Evolutionary conservation across 1,140 invertebrate species (phyloP).

Genomic region (Panulirus ornatus): DNA sequence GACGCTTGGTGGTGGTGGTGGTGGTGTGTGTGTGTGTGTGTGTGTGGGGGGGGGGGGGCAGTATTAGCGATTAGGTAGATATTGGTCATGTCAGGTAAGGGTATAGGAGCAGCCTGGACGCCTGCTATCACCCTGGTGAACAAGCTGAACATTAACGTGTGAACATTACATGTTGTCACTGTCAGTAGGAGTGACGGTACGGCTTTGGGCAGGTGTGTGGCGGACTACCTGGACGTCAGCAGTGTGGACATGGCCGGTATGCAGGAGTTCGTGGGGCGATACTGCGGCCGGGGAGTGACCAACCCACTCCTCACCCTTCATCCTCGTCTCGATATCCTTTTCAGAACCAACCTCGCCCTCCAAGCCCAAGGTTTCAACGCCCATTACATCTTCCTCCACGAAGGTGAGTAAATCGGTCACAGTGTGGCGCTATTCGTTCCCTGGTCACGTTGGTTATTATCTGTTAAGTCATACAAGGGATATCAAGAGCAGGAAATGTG

Average conservation of each 20-base stretch:
- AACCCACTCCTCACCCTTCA: constrained; percentile 26
- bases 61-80: too few relatives aligned
- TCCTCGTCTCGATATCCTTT: not conserved
- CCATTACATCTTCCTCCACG: not conserved
- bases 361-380: constrained; percentile 27
- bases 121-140: too few relatives aligned
- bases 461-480: too few relatives aligned
- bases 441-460: too few relatives aligned
- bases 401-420: too few relatives aligned
- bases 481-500: too few relatives aligned
- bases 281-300: not conserved
- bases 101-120: too few relatives aligned
- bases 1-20: not conserved
- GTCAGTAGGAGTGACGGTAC: too few relatives aligned
- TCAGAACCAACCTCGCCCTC: constrained; percentile 16
- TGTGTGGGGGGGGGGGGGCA: not conserved
- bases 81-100: too few relatives aligned
- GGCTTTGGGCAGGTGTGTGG: not conserved
- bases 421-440: too few relatives aligned
- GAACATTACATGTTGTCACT: too few relatives aligned
- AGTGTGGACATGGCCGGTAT: constrained; percentile 8
- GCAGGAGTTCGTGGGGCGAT: constrained; percentile 14
- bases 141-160: too few relatives aligned
- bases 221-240: constrained; percentile 30
- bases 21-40: not conserved